phyloP scores from a whole-genome alignment of 2,888 invertebrate species.

The Encarsia formosa region DNA sequence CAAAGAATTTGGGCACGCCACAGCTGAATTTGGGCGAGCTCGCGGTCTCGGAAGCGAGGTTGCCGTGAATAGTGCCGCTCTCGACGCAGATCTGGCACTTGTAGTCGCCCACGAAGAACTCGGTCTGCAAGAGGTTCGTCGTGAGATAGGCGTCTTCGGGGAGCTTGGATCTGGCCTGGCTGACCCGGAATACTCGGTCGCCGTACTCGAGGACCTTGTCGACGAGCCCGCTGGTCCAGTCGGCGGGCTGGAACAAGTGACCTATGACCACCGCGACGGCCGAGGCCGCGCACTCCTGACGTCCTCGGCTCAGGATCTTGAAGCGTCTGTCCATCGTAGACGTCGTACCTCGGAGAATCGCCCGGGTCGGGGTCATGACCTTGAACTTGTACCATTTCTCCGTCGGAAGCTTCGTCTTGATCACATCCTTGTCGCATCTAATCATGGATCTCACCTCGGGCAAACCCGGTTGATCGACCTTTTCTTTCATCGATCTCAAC shows the following conservation, averaged over 20 bases:
- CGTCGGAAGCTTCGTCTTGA: no score
- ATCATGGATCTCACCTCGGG: no score
- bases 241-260: slow-evolving; percentile 36
- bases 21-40: slow-evolving; percentile 41
- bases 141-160: slow-evolving; percentile 35
- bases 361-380: slow-evolving; percentile 7
- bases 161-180: slow-evolving; percentile 30
- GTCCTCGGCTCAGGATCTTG: slow-evolving; percentile 39
- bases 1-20: slow-evolving; percentile 50
- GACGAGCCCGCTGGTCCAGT: slow-evolving; percentile 36
- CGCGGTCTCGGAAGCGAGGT: slow-evolving; percentile 37
- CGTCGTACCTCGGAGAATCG: slow-evolving; percentile 38
- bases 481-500: no score
- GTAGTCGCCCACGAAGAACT: slow-evolving; percentile 42
- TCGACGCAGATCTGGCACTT: slow-evolving; percentile 39
- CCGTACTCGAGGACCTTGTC: slow-evolving; percentile 38
- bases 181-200: slow-evolving; percentile 40
- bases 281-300: slow-evolving; percentile 38
- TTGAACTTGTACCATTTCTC: not conserved
- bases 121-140: slow-evolving; percentile 34
- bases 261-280: slow-evolving; percentile 39
- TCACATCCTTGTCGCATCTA: no score
- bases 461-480: no score
- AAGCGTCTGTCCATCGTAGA: slow-evolving; percentile 39
- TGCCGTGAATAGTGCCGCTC: slow-evolving; percentile 35